Evolutionary conservation across 2,888 invertebrate genomes (phyloP), one percentile per base, ranked within the genome.

Genomic region (Adineta ricciae): DNA sequence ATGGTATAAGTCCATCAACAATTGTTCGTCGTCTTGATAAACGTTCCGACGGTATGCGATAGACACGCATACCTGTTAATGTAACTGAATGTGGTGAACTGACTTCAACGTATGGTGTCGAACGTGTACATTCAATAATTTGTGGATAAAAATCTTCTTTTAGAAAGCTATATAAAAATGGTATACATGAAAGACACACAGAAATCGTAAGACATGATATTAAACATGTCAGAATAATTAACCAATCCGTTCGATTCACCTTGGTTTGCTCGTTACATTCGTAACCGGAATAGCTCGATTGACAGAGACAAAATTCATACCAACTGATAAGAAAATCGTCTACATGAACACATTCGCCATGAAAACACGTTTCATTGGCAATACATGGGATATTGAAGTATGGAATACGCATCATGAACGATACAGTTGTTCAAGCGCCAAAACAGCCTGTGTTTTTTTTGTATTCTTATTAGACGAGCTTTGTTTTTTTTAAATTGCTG

Each of bases 121-220:
- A 41, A 78, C 78, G 78, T 41, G 41, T 41, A 41, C 78, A 78
- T 78, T 78, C 78, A n/a, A 78, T 78, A 24, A 78, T 78, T 78
- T 78, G 78, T 41, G 78, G 78, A 78, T 78, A 41, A 78, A 78
- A 78, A 41, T 78, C 78, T 24, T 78, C 41, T 78, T 78, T n/a
- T 41, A 78, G 14, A 78, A 78, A 78, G 14, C 21, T 41, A 4
- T 78, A 41, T 0, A 78, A 78, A 78, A 78, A 41, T 78, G 78
- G 78, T 11, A 78, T 14, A 78, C 8, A 78, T n/a, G n/a, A 24
- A 41, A 41, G 38, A 78, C 78, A 78, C n/a, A 78, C 8, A 38
- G 24, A 24, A 78, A 41, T 41, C 4, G 19, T n/a, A 9, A 41
- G 2, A 78, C 38, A 78, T 41, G 41, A 11, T 7, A 41, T 41